These are phyloP conservation scores for Phalacrocorax pelagicus DNA, from an alignment of 2,113 vertebrate species.

Conservation along the genomic window DNA sequence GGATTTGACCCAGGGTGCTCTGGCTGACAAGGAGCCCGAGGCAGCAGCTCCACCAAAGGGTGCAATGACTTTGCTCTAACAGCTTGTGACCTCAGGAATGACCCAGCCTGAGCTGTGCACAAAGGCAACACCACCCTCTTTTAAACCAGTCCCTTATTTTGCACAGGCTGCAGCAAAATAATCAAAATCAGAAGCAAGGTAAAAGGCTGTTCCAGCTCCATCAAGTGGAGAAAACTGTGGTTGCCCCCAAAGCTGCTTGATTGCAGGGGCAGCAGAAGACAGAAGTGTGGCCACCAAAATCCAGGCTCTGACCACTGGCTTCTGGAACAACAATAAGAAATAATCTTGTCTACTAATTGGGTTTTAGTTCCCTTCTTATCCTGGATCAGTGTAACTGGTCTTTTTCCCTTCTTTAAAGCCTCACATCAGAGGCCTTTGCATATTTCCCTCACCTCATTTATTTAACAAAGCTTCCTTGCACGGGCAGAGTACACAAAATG, in stretches of 20 bases:
- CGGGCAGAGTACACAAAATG: background rate
- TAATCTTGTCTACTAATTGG: background rate
- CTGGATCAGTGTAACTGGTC: background rate
- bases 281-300: background rate
- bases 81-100: background rate
- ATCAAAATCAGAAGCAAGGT: background rate
- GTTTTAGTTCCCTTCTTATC: background rate
- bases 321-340: background rate
- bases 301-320: background rate
- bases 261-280: background rate
- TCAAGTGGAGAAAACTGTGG: background rate
- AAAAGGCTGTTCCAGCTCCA: background rate
- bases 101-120: background rate
- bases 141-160: background rate
- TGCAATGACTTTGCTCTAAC: background rate
- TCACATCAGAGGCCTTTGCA: background rate
- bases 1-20: background rate
- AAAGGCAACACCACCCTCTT: background rate
- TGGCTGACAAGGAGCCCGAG: background rate
- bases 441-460: background rate
- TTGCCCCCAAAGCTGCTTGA: background rate
- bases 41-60: background rate
- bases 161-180: background rate
- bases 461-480: background rate
- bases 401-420: background rate